Evolutionary conservation across 2,113 vertebrate genomes (phyloP), one percentile per base, ranked within the genome.

Genomic region (Oophaga pumilio): DNA sequence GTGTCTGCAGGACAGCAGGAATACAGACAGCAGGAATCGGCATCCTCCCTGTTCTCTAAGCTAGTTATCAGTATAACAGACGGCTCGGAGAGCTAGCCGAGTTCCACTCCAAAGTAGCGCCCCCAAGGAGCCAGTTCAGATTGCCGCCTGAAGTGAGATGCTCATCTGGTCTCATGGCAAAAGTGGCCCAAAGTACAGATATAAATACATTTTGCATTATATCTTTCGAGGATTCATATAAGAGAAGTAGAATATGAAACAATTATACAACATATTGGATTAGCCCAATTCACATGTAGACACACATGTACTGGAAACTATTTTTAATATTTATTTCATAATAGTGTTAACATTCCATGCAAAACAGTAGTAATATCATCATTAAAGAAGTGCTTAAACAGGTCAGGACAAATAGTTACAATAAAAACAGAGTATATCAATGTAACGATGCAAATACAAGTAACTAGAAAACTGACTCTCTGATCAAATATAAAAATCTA

Each of bases 401-500:
- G 90, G 89, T 92, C 91, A 92, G 93, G 91, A 93, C 92, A 91
- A 69, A 89, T 93, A 68, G 93, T 94, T 94, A 93, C 93, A 95
- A 92, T 91, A 93, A 94, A 92, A 95, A 92, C 92, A 87, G 90
- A 92, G 94, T 95, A 97, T 87, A 90, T 92, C 71, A 95, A 95
- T 95, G 93, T 92, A 96, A 95, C 93, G 94, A 94, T 93, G 90
- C 92, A 95, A 95, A 92, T 93, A 94, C 92, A 95, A 94, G 92
- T 92, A 94, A 95, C 97, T 97, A 97, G 94, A 96, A 98, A 98
- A 97, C 93, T 90, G 93, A 96, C 92, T 95, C 93, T 91, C 94
- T 95, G 95, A 95, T 97, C 95, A 97, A 97, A 97, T 98, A 97
- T 97, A 98, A 97, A 97, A 98, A 96, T 97, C 97, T 98, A 99